These are phyloP conservation scores for Verasper variegatus DNA, from an alignment of 2,113 vertebrate genomes.

Conservation along the genomic window DNA sequence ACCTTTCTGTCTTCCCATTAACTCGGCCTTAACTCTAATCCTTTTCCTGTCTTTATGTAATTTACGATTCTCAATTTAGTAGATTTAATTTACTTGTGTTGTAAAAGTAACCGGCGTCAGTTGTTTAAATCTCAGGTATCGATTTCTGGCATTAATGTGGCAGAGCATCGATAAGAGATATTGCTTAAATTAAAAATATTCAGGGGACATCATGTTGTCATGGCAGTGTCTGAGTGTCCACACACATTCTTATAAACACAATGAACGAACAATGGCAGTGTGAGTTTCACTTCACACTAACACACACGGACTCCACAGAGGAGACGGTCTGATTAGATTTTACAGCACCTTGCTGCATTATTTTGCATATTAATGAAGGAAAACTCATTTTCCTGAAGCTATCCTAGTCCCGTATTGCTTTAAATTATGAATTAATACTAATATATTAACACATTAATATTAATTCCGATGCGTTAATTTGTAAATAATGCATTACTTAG, in stretches of 20 bases:
- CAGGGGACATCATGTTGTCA: conserved; percentile 16
- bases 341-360: conserved; percentile 64
- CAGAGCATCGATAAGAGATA: conserved; percentile 23
- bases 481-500: conserved; percentile 48
- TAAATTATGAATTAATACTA: conserved; percentile 54
- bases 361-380: conserved; percentile 69
- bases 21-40: neutral
- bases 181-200: conserved; percentile 16
- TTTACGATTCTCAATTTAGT: conserved; percentile 21
- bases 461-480: conserved; percentile 51
- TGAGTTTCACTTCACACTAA: conserved; percentile 19
- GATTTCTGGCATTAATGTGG: conserved; percentile 37
- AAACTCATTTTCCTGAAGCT: conserved; percentile 53
- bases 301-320: conserved; percentile 12
- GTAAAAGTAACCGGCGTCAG: conserved; percentile 16
- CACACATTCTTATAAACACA: neutral
- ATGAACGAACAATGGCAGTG: conserved; percentile 2
- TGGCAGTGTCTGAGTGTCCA: neutral
- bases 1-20: conserved; percentile 3
- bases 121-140: conserved; percentile 38
- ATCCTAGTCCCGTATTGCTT: conserved; percentile 27
- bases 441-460: conserved; percentile 49
- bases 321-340: conserved; percentile 63
- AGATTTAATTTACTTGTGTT: conserved; percentile 14
- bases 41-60: conserved; percentile 24